Evolutionary conservation across 2,113 vertebrate species (phyloP), one percentile per base, ranked within the genome.

Genomic region (Prinia subflava): DNA sequence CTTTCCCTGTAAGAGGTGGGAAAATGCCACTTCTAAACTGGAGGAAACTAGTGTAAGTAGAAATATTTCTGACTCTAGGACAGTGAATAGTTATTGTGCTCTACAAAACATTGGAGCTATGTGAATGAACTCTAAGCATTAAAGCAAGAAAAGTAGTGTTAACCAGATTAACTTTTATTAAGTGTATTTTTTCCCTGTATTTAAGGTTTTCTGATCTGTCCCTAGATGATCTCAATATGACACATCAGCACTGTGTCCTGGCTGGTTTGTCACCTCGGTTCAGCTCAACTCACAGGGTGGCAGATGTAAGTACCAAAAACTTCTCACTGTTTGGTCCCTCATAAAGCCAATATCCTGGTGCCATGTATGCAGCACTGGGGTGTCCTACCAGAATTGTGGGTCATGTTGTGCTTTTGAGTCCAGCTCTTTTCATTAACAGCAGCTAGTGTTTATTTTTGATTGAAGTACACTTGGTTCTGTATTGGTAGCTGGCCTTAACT

Each of bases 201-300:
- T 70, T 33, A 90, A 57, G 4, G 3, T 95, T 90, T 96, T 70
- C n/a, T 95, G 17, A 87, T 98, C 52, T 98, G 56, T 97, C 57
- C 94, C 75, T 93, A 99, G 99, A 99, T 98, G 98, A 99, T 97
- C 98, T 99, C 96, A 99, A 99, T 96, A 98, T 97, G 93, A 99
- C 99, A 47, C 99, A 99, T 96, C 99, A 99, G 87, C 99, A 99
- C 95, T 99, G 99, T 92, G 99, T 99, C 77, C 97, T 99, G 73
- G 99, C 99, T 79, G 99, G 99, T 74, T 98, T 98, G n/a, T 95
- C 97, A 5, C 98, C 99, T 88, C 98, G 99, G 24, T 99, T 99
- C 97, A 99, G 99, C 97, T 99, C 99, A 24, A 99, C 99, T 22
- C 99, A 99, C 97, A 98, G 99, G 97, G 99, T 99, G 78, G 99